These are phyloP conservation scores for Teleiodes luculella DNA, from an alignment of 2,888 invertebrate species.

Conservation along the genomic window DNA sequence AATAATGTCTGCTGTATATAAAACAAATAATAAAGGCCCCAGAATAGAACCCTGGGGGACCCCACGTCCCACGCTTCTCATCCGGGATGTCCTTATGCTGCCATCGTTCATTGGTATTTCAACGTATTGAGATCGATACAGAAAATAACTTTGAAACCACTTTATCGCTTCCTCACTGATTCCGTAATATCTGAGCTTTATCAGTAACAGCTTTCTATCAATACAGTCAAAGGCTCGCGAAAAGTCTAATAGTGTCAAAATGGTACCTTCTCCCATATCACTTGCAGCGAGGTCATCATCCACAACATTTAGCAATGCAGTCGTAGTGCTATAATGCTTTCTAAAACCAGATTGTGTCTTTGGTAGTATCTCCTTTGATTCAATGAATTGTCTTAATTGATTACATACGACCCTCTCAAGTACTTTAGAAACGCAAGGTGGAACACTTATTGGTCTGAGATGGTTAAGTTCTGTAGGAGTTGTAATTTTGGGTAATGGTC, in stretches of 20 bases:
- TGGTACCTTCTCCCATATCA: background rate
- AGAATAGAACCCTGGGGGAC: background rate
- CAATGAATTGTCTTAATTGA: background rate
- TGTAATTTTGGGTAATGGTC: background rate
- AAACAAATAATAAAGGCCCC: background rate
- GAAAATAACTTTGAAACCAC: background rate
- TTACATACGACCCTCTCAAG: background rate
- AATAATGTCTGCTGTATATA: background rate
- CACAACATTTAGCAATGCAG: background rate
- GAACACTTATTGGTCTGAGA: background rate
- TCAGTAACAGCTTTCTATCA: background rate
- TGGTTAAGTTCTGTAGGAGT: background rate
- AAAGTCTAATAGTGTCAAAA: background rate
- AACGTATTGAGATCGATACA: background rate
- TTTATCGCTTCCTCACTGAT: background rate
- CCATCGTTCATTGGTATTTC: background rate
- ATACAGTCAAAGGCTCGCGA: background rate
- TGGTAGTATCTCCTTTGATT: background rate
- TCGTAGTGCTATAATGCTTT: background rate
- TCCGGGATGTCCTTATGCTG: background rate
- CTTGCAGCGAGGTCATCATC: background rate
- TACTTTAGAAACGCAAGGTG: background rate
- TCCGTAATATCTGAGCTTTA: background rate
- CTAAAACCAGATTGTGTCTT: background rate
- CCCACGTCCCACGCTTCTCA: background rate